These are phyloP conservation scores for Panurus biarmicus DNA, from an alignment of 2,113 vertebrate species.

Conservation along the genomic window DNA sequence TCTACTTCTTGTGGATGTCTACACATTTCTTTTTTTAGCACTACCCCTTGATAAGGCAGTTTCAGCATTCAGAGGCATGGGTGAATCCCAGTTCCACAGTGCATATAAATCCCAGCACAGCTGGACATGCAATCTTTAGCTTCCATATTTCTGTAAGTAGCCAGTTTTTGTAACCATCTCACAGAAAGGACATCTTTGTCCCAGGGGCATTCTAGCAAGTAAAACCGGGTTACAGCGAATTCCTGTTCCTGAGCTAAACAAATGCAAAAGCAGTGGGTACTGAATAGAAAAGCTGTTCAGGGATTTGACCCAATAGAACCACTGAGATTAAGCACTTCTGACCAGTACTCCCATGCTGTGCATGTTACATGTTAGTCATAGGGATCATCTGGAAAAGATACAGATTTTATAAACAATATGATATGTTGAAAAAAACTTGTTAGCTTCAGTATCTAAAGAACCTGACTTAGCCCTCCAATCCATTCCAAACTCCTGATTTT, in stretches of 20 bases:
- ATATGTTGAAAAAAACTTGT: not conserved
- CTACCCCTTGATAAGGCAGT: not conserved
- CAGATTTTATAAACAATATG: not conserved
- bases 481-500: not conserved
- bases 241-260: not conserved
- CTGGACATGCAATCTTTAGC: not conserved
- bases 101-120: not conserved
- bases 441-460: not conserved
- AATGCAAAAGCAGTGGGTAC: not conserved
- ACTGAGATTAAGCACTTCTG: not conserved
- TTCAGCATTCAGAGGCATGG: not conserved
- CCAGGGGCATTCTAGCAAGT: not conserved
- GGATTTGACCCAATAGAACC: not conserved
- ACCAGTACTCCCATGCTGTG: not conserved
- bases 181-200: not conserved
- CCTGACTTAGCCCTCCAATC: not conserved
- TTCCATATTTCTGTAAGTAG: not conserved
- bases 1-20: not conserved
- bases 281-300: not conserved
- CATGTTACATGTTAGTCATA: not conserved
- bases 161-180: not conserved
- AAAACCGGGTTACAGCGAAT: not conserved
- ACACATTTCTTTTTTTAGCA: not conserved
- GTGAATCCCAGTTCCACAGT: not conserved
- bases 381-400: not conserved